Base-by-base conservation (phyloP, 2,113 vertebrate genomes). In the Lepisosteus osseus region DNA sequence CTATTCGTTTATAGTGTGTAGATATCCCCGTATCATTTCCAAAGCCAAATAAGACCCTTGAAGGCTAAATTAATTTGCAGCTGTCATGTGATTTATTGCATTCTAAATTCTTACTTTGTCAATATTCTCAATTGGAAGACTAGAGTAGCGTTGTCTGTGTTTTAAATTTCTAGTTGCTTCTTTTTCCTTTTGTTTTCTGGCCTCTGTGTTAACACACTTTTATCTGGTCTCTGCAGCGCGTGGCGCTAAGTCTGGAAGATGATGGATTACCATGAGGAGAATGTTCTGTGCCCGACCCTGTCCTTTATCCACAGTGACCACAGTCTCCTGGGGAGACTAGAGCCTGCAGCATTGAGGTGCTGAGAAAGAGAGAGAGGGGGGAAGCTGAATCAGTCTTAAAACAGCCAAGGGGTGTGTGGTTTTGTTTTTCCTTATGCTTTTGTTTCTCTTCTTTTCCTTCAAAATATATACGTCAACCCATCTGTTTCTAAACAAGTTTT, bases 181-280 rank as follows among this genome's bases (percentile, higher is more conserved):
- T 61, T 59, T 6, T 61, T 11, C 72, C 8, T 3, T 40, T 17
- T 41, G 44, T 59, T 66, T 69, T 78, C 65, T 79, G 59, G 13
- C 82, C 72, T 82, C 56, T 85, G 65, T 84, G 76, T 73, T 89
- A 90, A 91, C 81, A 29, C 72, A 83, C 57, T 88, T 87, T 85
- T 88, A 86, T 91, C 83, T 90, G 87, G 86, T 86, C 82, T 92
- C 86, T 85, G 80, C 94, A 99, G 97, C 95, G 96, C 71, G 95
- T 99, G 86, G 96, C 97, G 43, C 85, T 99, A 79, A 97, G 97
- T 92, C 87, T 95, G 85, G 97, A 98, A 88, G 97, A 99, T 51
- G 97, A 99, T 8, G 95, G 95, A 79, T 91, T 97, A 82, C 97
- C 96, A 69, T 99, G 93, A 99, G 89, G 92, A 87, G 73, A 72